Conservation (phyloP, 2,113 vertebrate species). For the Zapus hudsonius region DNA sequence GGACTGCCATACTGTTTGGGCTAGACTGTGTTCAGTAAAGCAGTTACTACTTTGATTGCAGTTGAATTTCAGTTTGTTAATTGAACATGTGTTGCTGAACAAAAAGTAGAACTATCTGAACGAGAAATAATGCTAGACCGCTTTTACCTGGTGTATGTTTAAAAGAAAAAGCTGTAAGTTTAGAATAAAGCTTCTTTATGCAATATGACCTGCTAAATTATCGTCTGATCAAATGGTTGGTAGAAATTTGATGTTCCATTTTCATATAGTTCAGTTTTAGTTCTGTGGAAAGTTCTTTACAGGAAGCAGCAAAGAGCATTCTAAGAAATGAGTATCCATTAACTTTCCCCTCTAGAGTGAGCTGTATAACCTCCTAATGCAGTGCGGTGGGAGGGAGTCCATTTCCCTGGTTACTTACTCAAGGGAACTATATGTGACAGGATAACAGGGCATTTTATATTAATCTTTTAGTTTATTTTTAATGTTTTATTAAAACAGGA, state of each 20-base stretch:
- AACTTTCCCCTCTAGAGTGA: slow-evolving; percentile 1
- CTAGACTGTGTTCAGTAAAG: slow-evolving; percentile 36
- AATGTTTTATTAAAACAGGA: background rate
- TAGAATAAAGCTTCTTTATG: background rate
- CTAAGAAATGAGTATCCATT: background rate
- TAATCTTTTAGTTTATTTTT: slow-evolving; percentile 29
- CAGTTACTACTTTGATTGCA: background rate
- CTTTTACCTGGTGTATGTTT: background rate
- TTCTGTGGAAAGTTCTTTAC: slow-evolving; percentile 37
- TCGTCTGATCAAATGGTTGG: background rate
- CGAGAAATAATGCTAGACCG: background rate
- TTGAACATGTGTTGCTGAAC: slow-evolving; percentile 21
- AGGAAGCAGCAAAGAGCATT: slow-evolving; percentile 39
- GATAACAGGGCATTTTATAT: slow-evolving; percentile 13
- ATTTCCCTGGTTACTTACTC: slow-evolving; percentile 11
- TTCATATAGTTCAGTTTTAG: background rate
- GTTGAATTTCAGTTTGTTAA: slow-evolving; percentile 40
- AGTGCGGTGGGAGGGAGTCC: background rate
- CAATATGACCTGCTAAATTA: slow-evolving; percentile 1
- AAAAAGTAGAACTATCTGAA: slow-evolving; percentile 38
- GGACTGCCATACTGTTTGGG: background rate
- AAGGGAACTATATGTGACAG: background rate
- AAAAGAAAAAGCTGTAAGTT: slow-evolving; percentile 47
- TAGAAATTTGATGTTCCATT: slow-evolving; percentile 52
- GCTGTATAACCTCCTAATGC: background rate